phyloP scores from a whole-genome alignment of 2,888 invertebrate genomes.

The Sclerodermus sp. region DNA sequence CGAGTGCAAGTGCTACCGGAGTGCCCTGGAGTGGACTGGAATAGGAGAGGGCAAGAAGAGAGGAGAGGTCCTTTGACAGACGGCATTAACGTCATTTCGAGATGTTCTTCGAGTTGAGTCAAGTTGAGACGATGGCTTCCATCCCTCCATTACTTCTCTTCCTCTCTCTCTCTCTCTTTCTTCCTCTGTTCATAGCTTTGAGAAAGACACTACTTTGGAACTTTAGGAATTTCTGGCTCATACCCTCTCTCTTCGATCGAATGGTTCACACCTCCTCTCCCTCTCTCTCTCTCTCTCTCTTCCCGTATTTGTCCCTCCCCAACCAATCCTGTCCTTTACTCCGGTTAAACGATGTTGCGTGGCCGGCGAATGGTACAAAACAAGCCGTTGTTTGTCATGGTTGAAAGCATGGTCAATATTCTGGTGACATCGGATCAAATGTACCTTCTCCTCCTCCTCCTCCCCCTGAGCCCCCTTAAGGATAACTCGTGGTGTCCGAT shows the following conservation, averaged over 20 bases:
- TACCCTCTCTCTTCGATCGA: too few relatives aligned
- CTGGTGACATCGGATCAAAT: slow-evolving; percentile 30
- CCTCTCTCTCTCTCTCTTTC: not conserved
- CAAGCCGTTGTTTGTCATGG: slow-evolving; percentile 27
- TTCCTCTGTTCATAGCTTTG: too few relatives aligned
- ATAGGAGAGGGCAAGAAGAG: too few relatives aligned
- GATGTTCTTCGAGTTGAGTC: not conserved
- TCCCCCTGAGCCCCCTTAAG: too few relatives aligned
- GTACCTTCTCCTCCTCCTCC: slow-evolving; percentile 24
- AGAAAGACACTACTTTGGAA: too few relatives aligned
- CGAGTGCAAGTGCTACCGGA: not conserved
- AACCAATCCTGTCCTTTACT: too few relatives aligned
- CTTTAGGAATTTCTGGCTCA: too few relatives aligned
- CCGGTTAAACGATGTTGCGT: slow-evolving; percentile 8
- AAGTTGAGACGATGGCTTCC: slow-evolving; percentile 3
- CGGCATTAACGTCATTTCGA: slow-evolving; percentile 23
- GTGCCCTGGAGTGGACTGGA: too few relatives aligned
- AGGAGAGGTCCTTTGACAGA: slow-evolving; percentile 25
- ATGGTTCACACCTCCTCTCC: slow-evolving; percentile 4
- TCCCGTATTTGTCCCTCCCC: too few relatives aligned
- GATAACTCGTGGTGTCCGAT: slow-evolving; percentile 19
- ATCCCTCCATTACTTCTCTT: not conserved
- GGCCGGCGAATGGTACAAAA: slow-evolving; percentile 5
- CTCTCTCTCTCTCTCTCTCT: not conserved
- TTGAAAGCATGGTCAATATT: slow-evolving; percentile 43